Evolutionary conservation across 2,888 invertebrate species (phyloP).

Genomic region (Latrodectus elegans): DNA sequence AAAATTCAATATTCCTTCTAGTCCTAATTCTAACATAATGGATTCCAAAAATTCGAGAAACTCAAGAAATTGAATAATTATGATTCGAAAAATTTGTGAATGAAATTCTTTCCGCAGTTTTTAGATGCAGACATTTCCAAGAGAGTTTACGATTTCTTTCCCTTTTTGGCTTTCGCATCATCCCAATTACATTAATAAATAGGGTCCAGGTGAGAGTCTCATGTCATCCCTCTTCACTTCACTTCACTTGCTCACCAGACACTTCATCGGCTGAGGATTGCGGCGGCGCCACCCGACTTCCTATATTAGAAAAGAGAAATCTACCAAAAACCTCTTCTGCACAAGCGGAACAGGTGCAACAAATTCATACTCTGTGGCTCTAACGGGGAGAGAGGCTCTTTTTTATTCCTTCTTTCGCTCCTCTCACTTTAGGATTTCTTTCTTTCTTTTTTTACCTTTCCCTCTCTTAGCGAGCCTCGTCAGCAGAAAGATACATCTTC

Average conservation of each 20-base stretch:
- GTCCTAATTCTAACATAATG: too few relatives aligned
- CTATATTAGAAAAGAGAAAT: constrained; percentile 9
- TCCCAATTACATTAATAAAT: constrained; percentile 22
- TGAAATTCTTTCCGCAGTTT: too few relatives aligned
- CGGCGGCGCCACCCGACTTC: constrained; percentile 34
- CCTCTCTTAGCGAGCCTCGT: not conserved
- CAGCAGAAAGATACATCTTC: constrained; percentile 16
- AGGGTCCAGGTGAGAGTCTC: constrained; percentile 35
- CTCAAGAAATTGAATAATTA: too few relatives aligned
- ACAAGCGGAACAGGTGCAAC: constrained; percentile 46
- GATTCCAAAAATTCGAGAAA: too few relatives aligned
- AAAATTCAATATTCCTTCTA: too few relatives aligned
- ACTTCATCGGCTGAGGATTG: constrained; percentile 15
- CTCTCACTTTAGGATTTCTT: constrained; percentile 23
- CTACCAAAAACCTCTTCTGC: constrained; percentile 5
- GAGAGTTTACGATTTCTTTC: too few relatives aligned
- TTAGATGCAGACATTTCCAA: too few relatives aligned
- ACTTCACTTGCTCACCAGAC: constrained; percentile 42
- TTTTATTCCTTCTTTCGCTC: constrained; percentile 2
- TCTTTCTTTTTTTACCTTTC: constrained; percentile 6
- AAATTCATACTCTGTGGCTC: constrained; percentile 49
- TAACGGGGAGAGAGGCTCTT: constrained; percentile 15
- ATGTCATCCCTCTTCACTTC: constrained; percentile 38
- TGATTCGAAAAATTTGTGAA: too few relatives aligned
- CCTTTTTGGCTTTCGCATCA: too few relatives aligned